These are phyloP conservation scores for Montipora foliosa DNA, from an alignment of 64 coral and sea anemone genomes.

Conservation along the genomic window DNA sequence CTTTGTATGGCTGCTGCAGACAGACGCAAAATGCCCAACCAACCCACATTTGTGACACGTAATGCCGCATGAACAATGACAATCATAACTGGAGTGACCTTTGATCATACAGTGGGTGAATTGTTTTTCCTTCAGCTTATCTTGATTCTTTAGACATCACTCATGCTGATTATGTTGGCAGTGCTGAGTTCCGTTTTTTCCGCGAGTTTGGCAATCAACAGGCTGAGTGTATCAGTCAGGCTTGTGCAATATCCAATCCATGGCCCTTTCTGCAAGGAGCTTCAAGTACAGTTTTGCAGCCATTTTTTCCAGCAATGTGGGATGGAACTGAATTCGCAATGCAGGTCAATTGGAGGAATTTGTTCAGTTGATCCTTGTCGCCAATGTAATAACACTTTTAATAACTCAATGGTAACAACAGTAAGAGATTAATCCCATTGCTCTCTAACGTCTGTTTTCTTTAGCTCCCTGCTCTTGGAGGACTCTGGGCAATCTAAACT, in stretches of 20 bases:
- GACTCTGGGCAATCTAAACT: no score
- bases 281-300: neutral
- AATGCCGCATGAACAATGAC: no score
- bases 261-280: neutral
- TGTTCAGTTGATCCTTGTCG: no score
- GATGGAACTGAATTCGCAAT: neutral
- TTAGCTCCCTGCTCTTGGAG: no score
- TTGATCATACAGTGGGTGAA: neutral
- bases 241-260: neutral
- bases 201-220: neutral
- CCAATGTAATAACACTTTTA: no score
- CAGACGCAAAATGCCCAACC: neutral
- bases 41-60: neutral
- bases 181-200: neutral
- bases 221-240: neutral
- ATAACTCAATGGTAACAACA: no score
- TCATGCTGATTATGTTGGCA: neutral
- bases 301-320: neutral
- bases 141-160: neutral
- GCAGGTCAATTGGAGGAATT: neutral
- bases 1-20: neutral
- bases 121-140: neutral
- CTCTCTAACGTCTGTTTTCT: no score
- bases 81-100: neutral
- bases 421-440: no score